Conservation (phyloP, 2,888 invertebrate genomes). For the Eulithis prunata region DNA sequence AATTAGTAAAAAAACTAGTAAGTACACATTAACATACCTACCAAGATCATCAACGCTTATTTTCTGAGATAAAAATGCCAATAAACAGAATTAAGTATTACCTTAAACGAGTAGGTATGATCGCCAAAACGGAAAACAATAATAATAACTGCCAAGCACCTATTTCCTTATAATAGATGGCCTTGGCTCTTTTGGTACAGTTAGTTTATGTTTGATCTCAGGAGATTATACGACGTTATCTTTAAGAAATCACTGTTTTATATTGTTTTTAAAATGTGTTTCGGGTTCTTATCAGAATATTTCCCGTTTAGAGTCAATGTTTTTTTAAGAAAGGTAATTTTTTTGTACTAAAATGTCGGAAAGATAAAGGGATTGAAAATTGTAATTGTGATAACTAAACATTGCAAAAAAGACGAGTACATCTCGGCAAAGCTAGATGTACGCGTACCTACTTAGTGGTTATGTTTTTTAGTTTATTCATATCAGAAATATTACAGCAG, state of each 20-base stretch:
- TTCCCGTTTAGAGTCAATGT: conserved; percentile 17
- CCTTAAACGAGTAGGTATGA: background rate
- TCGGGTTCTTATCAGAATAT: conserved; percentile 22
- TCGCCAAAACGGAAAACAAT: background rate
- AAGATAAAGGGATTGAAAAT: too few relatives aligned
- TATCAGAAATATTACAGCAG: too few relatives aligned
- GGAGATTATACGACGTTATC: conserved; percentile 1
- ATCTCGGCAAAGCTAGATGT: too few relatives aligned
- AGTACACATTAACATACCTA: too few relatives aligned
- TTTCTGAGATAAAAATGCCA: too few relatives aligned
- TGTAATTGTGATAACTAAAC: too few relatives aligned
- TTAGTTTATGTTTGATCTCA: conserved; percentile 9
- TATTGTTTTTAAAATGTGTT: conserved; percentile 26
- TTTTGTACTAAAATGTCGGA: too few relatives aligned
- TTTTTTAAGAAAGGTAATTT: conserved; percentile 15
- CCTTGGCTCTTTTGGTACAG: conserved; percentile 21
- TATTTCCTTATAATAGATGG: conserved; percentile 1
- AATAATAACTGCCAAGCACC: conserved; percentile 1
- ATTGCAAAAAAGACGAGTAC: too few relatives aligned
- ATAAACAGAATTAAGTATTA: background rate
- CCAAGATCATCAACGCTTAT: too few relatives aligned
- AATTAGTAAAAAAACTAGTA: too few relatives aligned
- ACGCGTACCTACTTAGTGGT: too few relatives aligned
- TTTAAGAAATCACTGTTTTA: background rate
- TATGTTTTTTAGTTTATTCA: too few relatives aligned